phyloP scores from a whole-genome alignment of 1,140 invertebrate species.

The Brachionus angularis region DNA sequence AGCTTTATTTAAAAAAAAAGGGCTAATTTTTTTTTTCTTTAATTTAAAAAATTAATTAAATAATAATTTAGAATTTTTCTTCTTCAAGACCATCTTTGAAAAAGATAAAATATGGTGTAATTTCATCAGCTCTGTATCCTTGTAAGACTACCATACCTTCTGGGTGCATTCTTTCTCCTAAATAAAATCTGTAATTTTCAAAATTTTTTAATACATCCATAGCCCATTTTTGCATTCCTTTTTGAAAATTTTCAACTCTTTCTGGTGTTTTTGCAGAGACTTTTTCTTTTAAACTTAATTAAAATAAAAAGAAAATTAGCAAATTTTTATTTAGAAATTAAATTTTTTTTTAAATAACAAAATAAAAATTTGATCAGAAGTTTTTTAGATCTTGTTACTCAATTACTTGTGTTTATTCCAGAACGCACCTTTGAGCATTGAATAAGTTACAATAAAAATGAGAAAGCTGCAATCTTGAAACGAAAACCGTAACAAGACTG shows the following conservation, averaged over 20 bases:
- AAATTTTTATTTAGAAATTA: not conserved
- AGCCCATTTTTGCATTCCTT: conserved; percentile 40
- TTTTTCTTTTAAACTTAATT: conserved; percentile 36
- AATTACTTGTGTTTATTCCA: no score
- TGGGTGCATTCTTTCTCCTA: conserved; percentile 44
- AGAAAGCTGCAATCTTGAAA: no score
- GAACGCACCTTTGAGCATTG: no score
- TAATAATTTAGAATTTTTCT: conserved; percentile 44
- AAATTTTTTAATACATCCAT: conserved; percentile 41
- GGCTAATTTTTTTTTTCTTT: no score
- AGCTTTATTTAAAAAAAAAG: no score
- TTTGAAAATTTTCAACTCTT: conserved; percentile 39
- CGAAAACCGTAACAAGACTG: conserved; percentile 42
- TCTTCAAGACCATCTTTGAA: conserved; percentile 46
- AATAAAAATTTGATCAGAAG: conserved; percentile 32
- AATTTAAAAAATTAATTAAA: conserved; percentile 28
- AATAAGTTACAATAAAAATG: no score
- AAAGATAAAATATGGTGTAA: conserved; percentile 45
- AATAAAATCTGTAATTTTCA: conserved; percentile 44
- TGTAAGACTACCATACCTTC: conserved; percentile 46
- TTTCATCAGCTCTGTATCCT: conserved; percentile 45
- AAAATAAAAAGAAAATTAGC: not conserved
- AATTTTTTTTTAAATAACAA: no score
- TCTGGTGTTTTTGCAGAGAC: conserved; percentile 35
- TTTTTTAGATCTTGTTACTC: conserved; percentile 29